Evolutionary conservation across 2,888 invertebrate genomes (phyloP).

Genomic region (Heterodera filipjevi): DNA sequence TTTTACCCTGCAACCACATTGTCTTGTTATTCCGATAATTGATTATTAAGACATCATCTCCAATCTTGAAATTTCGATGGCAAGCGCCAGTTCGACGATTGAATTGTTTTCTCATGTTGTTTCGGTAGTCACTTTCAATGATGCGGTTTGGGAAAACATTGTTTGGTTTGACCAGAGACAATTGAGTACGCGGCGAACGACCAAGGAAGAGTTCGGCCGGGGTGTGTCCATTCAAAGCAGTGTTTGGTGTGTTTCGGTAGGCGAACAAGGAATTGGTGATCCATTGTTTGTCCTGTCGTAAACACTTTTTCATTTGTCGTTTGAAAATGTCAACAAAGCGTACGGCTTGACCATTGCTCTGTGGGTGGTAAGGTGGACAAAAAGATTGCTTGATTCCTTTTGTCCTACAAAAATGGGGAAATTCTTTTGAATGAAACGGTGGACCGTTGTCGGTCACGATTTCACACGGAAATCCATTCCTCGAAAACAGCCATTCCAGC

Average conservation of each 20-base stretch:
- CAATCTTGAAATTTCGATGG: not conserved
- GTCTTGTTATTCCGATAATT: not conserved
- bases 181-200: not conserved
- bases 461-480: slow-evolving; percentile 52
- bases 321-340: slow-evolving; percentile 53
- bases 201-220: slow-evolving; percentile 13
- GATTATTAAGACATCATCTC: not conserved
- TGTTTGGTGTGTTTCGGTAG: slow-evolving; percentile 9
- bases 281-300: not conserved
- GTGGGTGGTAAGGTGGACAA: slow-evolving; percentile 54
- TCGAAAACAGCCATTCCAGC: slow-evolving; percentile 21
- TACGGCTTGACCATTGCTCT: slow-evolving; percentile 58
- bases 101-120: not conserved
- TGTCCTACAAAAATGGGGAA: slow-evolving; percentile 45
- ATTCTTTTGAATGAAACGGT: slow-evolving; percentile 53
- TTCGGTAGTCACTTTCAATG: not conserved
- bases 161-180: not conserved
- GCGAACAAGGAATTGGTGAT: not conserved
- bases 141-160: not conserved
- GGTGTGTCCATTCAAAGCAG: not conserved
- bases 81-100: not conserved
- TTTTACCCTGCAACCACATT: not conserved
- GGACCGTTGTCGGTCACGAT: slow-evolving; percentile 64
- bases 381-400: slow-evolving; percentile 47
- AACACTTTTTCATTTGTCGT: slow-evolving; percentile 18